A percentile compares a stretch with the other conserved stretches of the same genome.
Evolutionary conservation across 2,797 vertebrate genomes (phyloP).

Genomic region (Fringilla coelebs): DNA sequence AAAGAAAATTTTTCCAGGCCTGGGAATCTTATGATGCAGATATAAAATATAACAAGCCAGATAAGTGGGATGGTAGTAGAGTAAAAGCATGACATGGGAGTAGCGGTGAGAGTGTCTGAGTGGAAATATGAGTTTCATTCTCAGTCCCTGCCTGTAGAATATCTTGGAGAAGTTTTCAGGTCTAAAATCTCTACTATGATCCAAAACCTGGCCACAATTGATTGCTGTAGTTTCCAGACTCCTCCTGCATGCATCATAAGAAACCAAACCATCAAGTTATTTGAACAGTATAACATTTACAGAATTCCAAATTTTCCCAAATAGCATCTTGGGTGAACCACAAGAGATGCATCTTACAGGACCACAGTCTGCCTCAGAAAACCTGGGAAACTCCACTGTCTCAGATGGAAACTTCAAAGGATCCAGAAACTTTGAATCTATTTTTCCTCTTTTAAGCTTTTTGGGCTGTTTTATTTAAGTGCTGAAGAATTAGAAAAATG

Average conservation of each 20-base stretch:
- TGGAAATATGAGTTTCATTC: background rate
- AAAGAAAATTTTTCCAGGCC: background rate
- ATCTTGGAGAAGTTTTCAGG: background rate
- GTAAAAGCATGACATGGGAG: background rate
- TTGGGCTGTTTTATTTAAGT: background rate
- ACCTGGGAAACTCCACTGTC: background rate
- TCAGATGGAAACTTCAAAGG: background rate
- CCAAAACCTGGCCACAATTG: background rate
- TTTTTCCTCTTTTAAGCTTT: background rate
- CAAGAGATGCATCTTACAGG: background rate
- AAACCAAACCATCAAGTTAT: background rate
- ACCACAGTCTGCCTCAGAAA: background rate
- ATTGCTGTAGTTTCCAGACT: conserved; percentile 22
- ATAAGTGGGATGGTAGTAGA: background rate
- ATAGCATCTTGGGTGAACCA: background rate
- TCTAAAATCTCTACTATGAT: background rate
- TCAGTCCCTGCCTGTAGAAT: background rate
- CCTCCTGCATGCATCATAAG: background rate
- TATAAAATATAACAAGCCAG: background rate
- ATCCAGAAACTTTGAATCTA: background rate
- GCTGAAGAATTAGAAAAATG: background rate
- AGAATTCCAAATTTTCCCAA: background rate
- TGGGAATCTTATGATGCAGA: background rate
- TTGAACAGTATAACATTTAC: conserved; percentile 9
- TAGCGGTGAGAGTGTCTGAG: background rate